Evolutionary conservation across 2,113 vertebrate species (phyloP), one percentile per base, ranked within the genome.

Genomic region (Gopherus evgoodei): DNA sequence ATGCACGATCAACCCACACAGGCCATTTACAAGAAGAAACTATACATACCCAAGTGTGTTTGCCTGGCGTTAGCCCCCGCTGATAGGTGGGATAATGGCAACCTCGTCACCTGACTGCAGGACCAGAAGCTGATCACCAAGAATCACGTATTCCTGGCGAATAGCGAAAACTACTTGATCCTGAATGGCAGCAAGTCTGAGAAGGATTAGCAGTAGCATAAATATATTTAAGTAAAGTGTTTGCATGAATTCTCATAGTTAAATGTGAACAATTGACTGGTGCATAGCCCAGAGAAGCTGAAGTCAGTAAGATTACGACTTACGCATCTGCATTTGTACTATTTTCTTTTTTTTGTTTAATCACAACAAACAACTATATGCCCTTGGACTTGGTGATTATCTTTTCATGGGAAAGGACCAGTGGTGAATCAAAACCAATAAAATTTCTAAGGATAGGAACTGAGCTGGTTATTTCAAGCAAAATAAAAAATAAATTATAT

Each of bases 11-110:
- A 78, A 24, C 42, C 3, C 84, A 59, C 44, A 44, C 0, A 92
- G 52, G 5, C 87, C 78, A 62, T 27, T 11, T 80, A 80, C 65
- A 85, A 44, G 69, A 96, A 24, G 5, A 87, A 85, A 52, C 4
- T 7, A 80, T 42, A 96, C 97, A 8, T 95, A 97, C 98, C 85
- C 65, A 88, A 53, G 12, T 81, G 65, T 91, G 49, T 31, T 4
- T 42, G 24, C 89, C 84, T 50, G 79, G 42, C 65, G 12, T 90
- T 99, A 99, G 14, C 99, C 99, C 94, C 99, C 99, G 25, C 99
- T 99, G 54, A 99, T 99, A 0, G 99, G 99, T 35, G 99, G 99
- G 88, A 99, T 99, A 90, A 99, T 94, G 2, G 99, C 99, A n/a
- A 99, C 97, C 97, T 99, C 99, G 84, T 99, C 99, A 47, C 99